Evolutionary conservation across 2,888 invertebrate species (phyloP).

Genomic region (Hetaerina titia): DNA sequence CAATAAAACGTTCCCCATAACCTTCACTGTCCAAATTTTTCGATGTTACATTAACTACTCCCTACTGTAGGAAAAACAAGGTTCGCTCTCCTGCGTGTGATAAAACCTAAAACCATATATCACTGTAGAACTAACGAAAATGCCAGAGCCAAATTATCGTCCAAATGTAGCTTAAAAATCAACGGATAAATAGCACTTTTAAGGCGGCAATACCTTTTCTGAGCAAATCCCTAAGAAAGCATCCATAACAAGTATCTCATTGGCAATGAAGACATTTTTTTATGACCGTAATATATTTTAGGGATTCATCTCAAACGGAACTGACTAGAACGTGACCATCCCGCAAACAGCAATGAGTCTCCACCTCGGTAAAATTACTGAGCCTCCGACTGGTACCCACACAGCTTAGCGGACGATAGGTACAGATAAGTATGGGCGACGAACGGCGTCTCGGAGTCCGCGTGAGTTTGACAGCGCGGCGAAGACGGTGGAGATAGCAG

Average conservation of each 20-base stretch:
- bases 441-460: not conserved
- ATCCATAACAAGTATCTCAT: not conserved
- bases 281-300: not conserved
- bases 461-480: conserved; percentile 27
- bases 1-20: too few species aligned
- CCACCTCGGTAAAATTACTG: not conserved
- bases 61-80: too few species aligned
- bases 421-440: not conserved
- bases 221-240: not conserved
- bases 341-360: not conserved
- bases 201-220: too few species aligned
- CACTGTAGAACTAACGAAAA: too few species aligned
- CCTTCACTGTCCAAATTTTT: too few species aligned
- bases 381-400: not conserved
- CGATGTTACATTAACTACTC: too few species aligned
- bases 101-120: too few species aligned
- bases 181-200: too few species aligned
- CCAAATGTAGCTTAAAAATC: too few species aligned
- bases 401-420: not conserved
- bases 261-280: not conserved
- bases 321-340: not conserved
- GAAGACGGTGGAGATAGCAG: conserved; percentile 42
- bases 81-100: too few species aligned
- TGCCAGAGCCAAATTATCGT: too few species aligned
- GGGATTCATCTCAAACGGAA: not conserved